phyloP scores from a whole-genome alignment of 2,113 vertebrate species.

The Hippocampus comes region DNA sequence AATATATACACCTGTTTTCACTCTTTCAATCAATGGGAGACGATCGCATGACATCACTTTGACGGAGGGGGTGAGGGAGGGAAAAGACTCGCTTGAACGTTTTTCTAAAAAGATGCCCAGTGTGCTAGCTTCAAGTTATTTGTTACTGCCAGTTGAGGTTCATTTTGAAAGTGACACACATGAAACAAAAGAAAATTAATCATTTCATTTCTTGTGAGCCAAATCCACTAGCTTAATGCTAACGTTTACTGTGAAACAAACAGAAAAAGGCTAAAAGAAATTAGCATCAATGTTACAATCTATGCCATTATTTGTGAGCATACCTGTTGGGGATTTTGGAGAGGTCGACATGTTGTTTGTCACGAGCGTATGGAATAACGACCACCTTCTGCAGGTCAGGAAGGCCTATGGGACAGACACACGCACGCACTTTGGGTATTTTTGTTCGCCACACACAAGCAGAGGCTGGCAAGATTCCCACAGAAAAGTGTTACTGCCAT shows the following conservation, averaged over 20 bases:
- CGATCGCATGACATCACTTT: too few relatives aligned
- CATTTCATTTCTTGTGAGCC: too few relatives aligned
- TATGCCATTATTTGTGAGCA: slow-evolving; percentile 1
- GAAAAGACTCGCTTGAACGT: neutral
- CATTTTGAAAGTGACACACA: too few relatives aligned
- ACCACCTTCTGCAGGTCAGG: slow-evolving; percentile 88
- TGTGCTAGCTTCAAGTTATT: neutral
- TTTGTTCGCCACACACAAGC: neutral
- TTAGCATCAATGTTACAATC: neutral
- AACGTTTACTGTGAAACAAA: neutral
- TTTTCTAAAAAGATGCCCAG: neutral
- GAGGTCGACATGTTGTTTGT: slow-evolving; percentile 82
- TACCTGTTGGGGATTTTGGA: slow-evolving; percentile 86
- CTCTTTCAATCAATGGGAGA: neutral
- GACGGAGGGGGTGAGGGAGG: too few relatives aligned
- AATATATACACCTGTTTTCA: too few relatives aligned
- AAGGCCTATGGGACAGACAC: slow-evolving; percentile 71
- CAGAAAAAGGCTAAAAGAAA: neutral
- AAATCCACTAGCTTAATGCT: neutral
- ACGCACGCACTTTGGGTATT: neutral
- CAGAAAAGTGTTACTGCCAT: neutral
- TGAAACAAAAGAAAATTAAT: too few relatives aligned
- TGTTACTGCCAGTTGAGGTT: neutral
- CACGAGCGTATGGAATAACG: slow-evolving; percentile 82
- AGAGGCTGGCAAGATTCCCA: neutral